phyloP scores from a whole-genome alignment of 2,888 invertebrate species.

The Pocota personata region DNA sequence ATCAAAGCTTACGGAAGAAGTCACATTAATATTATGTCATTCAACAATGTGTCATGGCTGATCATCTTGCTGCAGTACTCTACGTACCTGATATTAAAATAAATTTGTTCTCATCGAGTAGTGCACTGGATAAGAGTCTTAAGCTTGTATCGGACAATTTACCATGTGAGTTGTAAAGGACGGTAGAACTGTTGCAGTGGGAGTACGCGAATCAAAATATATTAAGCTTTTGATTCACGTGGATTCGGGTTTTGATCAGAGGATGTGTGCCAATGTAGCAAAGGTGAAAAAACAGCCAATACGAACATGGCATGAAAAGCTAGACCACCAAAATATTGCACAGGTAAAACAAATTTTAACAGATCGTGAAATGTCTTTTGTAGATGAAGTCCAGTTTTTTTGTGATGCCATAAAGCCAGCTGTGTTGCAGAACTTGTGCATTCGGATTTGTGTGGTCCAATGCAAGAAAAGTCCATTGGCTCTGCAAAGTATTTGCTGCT shows the following conservation, averaged over 20 bases:
- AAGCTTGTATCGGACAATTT: too few relatives aligned
- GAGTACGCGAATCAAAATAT: background rate
- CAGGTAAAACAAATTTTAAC: too few relatives aligned
- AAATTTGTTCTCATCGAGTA: too few relatives aligned
- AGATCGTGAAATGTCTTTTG: constrained; percentile 22
- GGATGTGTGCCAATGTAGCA: background rate
- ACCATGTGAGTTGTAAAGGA: constrained; percentile 5
- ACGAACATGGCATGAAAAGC: background rate
- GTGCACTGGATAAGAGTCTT: too few relatives aligned
- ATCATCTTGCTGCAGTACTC: too few relatives aligned
- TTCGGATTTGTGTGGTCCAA: too few relatives aligned
- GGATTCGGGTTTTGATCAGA: background rate
- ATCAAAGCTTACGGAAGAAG: background rate
- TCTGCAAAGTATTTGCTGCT: constrained; percentile 69
- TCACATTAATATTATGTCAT: background rate
- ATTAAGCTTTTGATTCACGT: background rate
- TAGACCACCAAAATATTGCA: background rate
- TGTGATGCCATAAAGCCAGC: constrained; percentile 69
- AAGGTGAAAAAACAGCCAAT: background rate
- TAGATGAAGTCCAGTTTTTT: constrained; percentile 45
- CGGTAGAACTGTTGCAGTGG: background rate
- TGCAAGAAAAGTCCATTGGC: constrained; percentile 69
- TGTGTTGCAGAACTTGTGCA: constrained; percentile 69
- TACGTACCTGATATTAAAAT: too few relatives aligned
- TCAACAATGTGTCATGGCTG: too few relatives aligned